Evolutionary conservation across 2,113 vertebrate species (phyloP).

Genomic region (Apodemus sylvaticus): DNA sequence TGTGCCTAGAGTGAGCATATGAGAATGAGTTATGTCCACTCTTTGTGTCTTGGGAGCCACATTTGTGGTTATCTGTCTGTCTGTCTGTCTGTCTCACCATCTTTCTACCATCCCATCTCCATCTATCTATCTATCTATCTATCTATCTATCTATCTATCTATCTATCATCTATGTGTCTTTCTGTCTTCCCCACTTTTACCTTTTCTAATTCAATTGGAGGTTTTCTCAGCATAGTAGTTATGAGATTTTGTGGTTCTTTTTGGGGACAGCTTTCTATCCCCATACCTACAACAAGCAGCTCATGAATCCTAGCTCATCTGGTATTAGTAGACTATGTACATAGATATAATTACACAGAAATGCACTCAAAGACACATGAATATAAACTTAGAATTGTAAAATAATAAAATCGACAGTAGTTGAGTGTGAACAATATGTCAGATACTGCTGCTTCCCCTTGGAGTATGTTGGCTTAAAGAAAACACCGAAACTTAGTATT

Average conservation of each 20-base stretch:
- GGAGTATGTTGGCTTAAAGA: neutral
- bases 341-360: no score
- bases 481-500: neutral
- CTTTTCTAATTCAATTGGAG: neutral
- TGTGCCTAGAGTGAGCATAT: neutral
- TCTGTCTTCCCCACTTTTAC: neutral
- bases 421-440: neutral
- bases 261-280: no score
- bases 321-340: no score
- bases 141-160: neutral
- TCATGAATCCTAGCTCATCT: neutral
- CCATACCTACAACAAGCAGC: neutral
- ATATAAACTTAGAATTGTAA: neutral
- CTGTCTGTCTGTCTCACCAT: neutral
- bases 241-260: neutral
- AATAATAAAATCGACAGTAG: neutral
- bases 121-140: neutral
- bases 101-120: neutral
- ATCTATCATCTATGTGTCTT: neutral
- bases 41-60: neutral
- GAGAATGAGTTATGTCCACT: accelerated
- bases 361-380: neutral
- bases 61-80: neutral
- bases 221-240: neutral
- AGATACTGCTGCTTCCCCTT: neutral